Base-by-base conservation (phyloP, 2,888 invertebrate species). In the Tipula vernalis region DNA sequence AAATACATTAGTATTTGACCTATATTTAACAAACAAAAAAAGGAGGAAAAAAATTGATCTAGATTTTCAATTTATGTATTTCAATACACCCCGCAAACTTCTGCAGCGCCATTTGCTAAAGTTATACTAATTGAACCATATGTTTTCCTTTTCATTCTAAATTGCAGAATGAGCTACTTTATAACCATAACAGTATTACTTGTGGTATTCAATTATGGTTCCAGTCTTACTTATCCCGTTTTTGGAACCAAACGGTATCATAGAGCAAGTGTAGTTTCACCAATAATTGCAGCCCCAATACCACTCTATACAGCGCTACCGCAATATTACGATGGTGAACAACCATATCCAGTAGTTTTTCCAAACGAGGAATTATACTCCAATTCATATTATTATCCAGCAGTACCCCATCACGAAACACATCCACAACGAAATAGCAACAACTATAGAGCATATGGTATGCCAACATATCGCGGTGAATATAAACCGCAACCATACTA, bases 401-500 rank as follows among this genome's bases (percentile, higher is more conserved):
- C 85, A 18, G 87, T 85, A n/a, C 87, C 88, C 10, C 86, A 88
- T 36, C 88, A 88, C 86, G 88, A 88, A 87, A 88, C 88, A 18
- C 89, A 88, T 86, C 86, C 87, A 18, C 87, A 87, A 83, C 71
- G 87, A 39, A n/a, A 71, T 39, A 39, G 39, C n/a, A 84, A 84
- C 15, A 85, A 18, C 39, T 85, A 84, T 83, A 86, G 83, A 18
- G 86, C 88, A 44, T 89, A 89, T 87, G 89, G 89, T 0, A 86
- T 89, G 87, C 89, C 89, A 85, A 89, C 89, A 47, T 89, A 89
- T 87, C 89, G 87, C 18, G 89, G 89, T n/a, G 89, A 89, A 87
- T 89, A 89, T 47, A 89, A 89, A 86, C 89, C 89, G 3, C 88
- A 88, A 15, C 92, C 93, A 2, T 92, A 92, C 88, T 93, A 92